Base-by-base conservation (phyloP, 1,140 invertebrate genomes). In the Fopius arisanus region DNA sequence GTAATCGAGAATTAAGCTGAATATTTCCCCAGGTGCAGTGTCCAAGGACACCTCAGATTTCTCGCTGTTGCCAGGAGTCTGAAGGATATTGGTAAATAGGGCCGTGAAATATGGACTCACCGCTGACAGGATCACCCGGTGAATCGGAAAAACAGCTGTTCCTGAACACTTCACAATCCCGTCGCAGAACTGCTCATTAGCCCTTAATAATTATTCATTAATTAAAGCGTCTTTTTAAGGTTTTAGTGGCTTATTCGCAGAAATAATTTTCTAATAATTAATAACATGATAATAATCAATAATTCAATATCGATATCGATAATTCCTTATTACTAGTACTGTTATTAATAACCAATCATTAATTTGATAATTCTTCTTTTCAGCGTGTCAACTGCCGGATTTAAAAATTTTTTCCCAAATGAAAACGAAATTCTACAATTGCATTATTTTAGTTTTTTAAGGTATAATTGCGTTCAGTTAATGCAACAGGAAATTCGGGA, bases 21-120 rank as follows among this genome's bases (percentile, higher is more conserved):
- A 90, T 75, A 94, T 92, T 51, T 92, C 90, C 0, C 90, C 90
- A 5, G 90, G 90, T 14, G 96, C 90, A 7, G 91, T 92, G 2
- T 91, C 91, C 75, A 96, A 92, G 26, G 89, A 82, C 0, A 96
- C 91, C 79, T 92, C 91, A 5, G 54, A 26, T 43, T 89, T 92
- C 74, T 91, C 89, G 73, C 92, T 91, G 2, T 65, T 63, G 33
- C 79, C 81, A 6, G 88, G 88, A 3, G 88, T 88, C 79, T 92
- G 91, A 41, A 94, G 85, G 0, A 91, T 91, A 68, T 93, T 95
- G 6, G 94, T 96, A 83, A 96, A 96, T 21, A 96, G 87, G 37
- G 93, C 93, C 80, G 93, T 93, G 88, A 96, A 97, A 86, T 96
- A 97, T 7, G 93, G 91, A 80, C 95, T 96, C 82, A 93, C 94